Percentiles rank a stretch among this genome's conserved stretches.
phyloP scores from a whole-genome alignment of 2,888 invertebrate species.

The Eudemis profundana region DNA sequence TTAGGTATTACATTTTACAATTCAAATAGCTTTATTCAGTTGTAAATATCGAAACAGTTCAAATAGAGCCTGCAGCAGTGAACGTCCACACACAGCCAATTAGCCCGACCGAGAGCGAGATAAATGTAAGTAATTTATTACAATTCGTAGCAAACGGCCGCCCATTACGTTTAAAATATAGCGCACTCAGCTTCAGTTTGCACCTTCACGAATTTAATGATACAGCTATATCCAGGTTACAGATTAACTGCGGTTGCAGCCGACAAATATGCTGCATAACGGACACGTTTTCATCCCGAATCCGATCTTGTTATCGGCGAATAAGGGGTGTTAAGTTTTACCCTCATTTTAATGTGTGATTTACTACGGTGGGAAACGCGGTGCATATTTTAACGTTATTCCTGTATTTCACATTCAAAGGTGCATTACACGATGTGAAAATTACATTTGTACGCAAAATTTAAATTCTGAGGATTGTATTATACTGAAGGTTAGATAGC shows the following conservation, averaged over 20 bases:
- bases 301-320: conserved; percentile 17
- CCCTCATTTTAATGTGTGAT: conserved; percentile 28
- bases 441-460: not conserved
- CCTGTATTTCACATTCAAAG: not conserved
- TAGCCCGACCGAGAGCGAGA: conserved; percentile 70
- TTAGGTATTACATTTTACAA: conserved; percentile 6
- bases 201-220: conserved; percentile 61
- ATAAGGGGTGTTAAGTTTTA: conserved; percentile 30
- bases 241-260: conserved; percentile 40
- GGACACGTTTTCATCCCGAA: conserved; percentile 7
- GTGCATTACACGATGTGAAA: not conserved
- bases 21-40: conserved; percentile 28
- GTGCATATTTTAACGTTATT: conserved; percentile 5
- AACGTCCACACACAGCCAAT: conserved; percentile 67
- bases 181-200: conserved; percentile 63
- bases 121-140: conserved; percentile 79
- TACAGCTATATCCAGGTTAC: conserved; percentile 48
- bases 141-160: conserved; percentile 68
- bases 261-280: conserved; percentile 40
- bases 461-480: conserved; percentile 3
- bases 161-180: conserved; percentile 77
- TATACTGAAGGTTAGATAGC: conserved; percentile 19
- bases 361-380: conserved; percentile 9
- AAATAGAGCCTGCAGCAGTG: conserved; percentile 30
- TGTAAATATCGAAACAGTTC: conserved; percentile 27